phyloP scores from a whole-genome alignment of 2,113 vertebrate species.

The Taxidea taxus region DNA sequence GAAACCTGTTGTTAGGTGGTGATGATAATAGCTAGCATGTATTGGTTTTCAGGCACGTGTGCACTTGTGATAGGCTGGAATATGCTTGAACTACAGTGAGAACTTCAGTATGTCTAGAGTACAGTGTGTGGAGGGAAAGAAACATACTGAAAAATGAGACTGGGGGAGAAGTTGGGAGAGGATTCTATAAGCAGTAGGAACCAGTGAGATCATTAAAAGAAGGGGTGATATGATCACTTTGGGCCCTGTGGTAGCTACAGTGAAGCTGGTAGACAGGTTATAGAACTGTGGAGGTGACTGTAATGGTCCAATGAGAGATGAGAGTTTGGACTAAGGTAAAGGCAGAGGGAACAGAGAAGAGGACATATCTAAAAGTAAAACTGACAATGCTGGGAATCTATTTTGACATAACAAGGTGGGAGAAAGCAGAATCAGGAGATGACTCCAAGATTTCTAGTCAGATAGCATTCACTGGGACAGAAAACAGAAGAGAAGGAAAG shows the following conservation, averaged over 20 bases:
- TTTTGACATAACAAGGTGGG: background rate
- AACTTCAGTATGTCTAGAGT: background rate
- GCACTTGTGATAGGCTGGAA: background rate
- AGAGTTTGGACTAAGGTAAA: background rate
- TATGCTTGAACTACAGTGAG: background rate
- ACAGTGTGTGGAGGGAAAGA: background rate
- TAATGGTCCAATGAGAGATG: background rate
- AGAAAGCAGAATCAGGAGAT: background rate
- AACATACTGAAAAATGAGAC: background rate
- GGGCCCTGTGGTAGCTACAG: background rate
- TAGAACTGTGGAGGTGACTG: background rate
- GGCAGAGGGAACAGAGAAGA: background rate
- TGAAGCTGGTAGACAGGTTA: background rate
- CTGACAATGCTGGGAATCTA: background rate
- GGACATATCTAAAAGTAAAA: background rate
- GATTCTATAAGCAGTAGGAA: background rate
- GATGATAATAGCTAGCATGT: background rate
- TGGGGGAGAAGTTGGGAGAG: background rate
- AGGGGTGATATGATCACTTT: background rate
- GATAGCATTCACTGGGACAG: background rate
- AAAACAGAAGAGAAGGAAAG: background rate
- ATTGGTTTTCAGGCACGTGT: background rate
- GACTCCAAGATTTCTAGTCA: background rate
- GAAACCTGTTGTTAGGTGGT: background rate
- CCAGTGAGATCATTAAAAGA: conserved; percentile 7